Conservation (phyloP, 1,140 invertebrate species). For the Cardiocondyla obscurior region DNA sequence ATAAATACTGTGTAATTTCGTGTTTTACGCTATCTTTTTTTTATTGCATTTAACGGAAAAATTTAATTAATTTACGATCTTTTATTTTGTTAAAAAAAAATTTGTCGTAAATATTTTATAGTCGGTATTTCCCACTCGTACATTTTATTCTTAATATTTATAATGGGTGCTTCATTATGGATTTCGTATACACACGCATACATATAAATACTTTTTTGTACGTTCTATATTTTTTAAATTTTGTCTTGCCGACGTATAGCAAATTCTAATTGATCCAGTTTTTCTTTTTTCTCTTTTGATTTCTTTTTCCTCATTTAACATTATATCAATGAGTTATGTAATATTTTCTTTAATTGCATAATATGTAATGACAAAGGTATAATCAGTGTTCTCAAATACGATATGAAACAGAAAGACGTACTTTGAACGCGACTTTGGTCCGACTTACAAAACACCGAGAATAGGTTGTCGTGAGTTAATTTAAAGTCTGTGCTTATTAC, state of each 20-base stretch:
- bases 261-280: constrained; percentile 8
- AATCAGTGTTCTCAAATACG: neutral
- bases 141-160: neutral
- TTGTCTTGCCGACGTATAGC: neutral
- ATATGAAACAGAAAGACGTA: neutral
- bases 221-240: neutral
- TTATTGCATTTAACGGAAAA: neutral
- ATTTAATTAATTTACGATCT: constrained; percentile 24
- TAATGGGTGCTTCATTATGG: neutral
- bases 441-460: neutral
- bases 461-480: constrained; percentile 53
- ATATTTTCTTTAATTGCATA: neutral
- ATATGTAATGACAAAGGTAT: neutral
- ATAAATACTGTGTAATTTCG: neutral
- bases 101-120: neutral
- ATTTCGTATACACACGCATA: neutral
- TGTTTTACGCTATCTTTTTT: neutral
- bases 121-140: neutral
- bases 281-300: neutral
- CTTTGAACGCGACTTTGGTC: constrained; percentile 7
- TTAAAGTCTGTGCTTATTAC: constrained; percentile 55
- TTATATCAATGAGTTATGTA: neutral
- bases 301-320: neutral
- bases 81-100: constrained; percentile 14
- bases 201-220: neutral